Base-by-base conservation (phyloP, 2,888 invertebrate genomes). In the Pachliopta kotzebuea region DNA sequence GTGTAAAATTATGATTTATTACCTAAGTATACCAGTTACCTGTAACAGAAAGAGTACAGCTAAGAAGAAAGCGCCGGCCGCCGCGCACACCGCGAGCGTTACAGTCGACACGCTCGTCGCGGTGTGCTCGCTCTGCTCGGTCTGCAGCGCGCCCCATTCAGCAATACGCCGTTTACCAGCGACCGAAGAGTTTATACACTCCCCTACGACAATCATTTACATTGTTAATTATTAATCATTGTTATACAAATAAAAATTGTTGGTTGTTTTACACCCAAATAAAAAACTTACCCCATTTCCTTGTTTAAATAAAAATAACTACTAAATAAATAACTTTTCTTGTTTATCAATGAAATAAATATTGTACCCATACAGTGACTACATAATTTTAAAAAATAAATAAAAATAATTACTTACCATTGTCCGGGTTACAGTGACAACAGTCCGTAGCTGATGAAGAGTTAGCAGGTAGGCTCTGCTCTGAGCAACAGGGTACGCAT, bases 111-210 rank as follows among this genome's bases (percentile, higher is more conserved):
- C 92, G 63, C 94, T 93, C 71, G 95, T 92, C 18, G 94, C 90
- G 56, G 78, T 56, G 24, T 62, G 69, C 14, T 71, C 69, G 72
- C 68, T 72, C 78, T 79, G 68, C 72, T 81, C 75, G 20, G 84
- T 75, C 70, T 81, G 83, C 49, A 92, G 78, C 50, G 92, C 92
- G 72, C 86, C 92, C 75, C 93, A 93, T 65, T 93, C 93, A 1
- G 95, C 94, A 69, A 95, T 95, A 67, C 95, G 93, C 4, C 96
- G 92, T 79, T 96, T 96, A 26, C 95, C 96, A 61, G 95, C 95
- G 62, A 95, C 94, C 1, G 95, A 95, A 17, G 94, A 93, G 81
- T 94, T 95, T 78, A 94, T 94, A 79, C 96, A 96, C 73, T 95
- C 95, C 70, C 95, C 95, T 95, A 76, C 2, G 21, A 23, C 17